These are phyloP conservation scores for Beris chalybata DNA, from an alignment of 2,888 invertebrate species.

Conservation along the genomic window DNA sequence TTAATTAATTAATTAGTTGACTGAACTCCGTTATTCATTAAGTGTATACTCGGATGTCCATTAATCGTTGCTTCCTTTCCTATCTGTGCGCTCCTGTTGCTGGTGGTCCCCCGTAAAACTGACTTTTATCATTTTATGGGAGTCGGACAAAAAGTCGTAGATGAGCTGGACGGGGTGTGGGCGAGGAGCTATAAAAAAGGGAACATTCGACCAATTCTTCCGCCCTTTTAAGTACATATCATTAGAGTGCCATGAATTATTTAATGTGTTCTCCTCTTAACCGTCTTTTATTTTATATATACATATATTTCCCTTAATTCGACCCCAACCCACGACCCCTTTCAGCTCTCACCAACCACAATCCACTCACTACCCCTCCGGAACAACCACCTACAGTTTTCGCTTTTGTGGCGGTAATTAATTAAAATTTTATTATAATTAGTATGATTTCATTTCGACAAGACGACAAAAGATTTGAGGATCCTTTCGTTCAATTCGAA, in stretches of 20 bases:
- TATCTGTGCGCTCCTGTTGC: no score
- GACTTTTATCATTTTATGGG: no score
- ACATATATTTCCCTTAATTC: no score
- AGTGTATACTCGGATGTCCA: slow-evolving; percentile 25
- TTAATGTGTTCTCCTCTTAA: not conserved
- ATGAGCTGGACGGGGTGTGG: not conserved
- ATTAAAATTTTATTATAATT: slow-evolving; percentile 31
- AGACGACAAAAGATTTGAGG: slow-evolving; percentile 4
- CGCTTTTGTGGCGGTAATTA: slow-evolving; percentile 10
- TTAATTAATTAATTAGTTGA: slow-evolving; percentile 40
- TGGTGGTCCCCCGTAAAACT: no score
- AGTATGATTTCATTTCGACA: slow-evolving; percentile 12
- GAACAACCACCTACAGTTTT: not conserved
- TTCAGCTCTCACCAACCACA: not conserved
- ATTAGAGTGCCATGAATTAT: slow-evolving; percentile 17
- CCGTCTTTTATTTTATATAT: not conserved
- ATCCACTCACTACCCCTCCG: not conserved
- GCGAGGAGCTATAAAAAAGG: not conserved
- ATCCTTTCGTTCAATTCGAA: not conserved
- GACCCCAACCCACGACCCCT: not conserved
- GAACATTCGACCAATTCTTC: slow-evolving; percentile 3
- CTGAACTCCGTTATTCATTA: slow-evolving; percentile 30
- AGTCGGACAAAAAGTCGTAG: no score
- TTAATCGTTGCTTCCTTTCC: slow-evolving; percentile 13
- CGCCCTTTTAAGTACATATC: slow-evolving; percentile 1